phyloP scores from a whole-genome alignment of 1,140 invertebrate species.

The Aricia agestis region DNA sequence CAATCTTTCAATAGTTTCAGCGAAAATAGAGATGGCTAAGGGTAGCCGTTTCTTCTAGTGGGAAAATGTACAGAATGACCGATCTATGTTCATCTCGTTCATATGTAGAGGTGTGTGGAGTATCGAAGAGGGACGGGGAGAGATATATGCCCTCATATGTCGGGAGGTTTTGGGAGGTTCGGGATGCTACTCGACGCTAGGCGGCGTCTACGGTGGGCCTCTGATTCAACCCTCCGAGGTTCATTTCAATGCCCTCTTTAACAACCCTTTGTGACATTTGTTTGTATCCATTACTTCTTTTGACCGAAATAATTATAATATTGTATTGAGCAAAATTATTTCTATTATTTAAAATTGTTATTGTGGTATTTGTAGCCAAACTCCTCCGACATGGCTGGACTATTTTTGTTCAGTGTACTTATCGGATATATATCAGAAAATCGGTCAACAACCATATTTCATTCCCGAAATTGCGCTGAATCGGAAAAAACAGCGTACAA shows the following conservation, averaged over 20 bases:
- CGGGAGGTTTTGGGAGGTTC: constrained; percentile 23
- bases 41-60: constrained; percentile 59
- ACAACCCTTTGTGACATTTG: not conserved
- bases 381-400: too few species aligned
- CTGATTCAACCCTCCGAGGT: constrained; percentile 32
- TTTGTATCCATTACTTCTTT: too few species aligned
- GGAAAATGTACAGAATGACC: constrained; percentile 51
- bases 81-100: constrained; percentile 64
- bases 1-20: constrained; percentile 40
- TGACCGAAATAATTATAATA: too few species aligned
- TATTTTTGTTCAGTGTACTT: too few species aligned
- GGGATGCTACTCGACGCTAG: constrained; percentile 66
- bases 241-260: constrained; percentile 25
- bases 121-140: constrained; percentile 59
- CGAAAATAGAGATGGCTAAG: constrained; percentile 65
- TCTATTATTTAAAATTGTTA: too few species aligned
- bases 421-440: too few species aligned
- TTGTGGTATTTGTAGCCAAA: too few species aligned
- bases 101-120: constrained; percentile 58
- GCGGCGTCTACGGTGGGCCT: constrained; percentile 50
- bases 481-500: too few species aligned
- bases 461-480: too few species aligned
- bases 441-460: too few species aligned
- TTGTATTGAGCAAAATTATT: too few species aligned
- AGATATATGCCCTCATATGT: constrained; percentile 39